A percentile compares a stretch with the other conserved stretches of the same genome.
Conservation (phyloP, 2,888 invertebrate genomes). For the Zaprionus bogoriensis region DNA sequence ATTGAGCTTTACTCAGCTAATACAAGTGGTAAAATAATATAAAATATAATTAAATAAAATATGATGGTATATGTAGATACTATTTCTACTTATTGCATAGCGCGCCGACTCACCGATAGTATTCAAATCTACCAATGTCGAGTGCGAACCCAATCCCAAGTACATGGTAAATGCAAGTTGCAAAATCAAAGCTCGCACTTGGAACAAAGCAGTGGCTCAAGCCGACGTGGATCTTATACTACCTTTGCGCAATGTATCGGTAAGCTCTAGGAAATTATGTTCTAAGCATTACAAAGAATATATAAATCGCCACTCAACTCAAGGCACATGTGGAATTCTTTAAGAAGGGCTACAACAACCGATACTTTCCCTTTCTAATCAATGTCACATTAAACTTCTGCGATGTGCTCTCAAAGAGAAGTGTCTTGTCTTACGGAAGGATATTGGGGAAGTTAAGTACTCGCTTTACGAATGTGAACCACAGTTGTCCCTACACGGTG, state of each 20-base stretch:
- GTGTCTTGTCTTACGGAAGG: conserved; percentile 28
- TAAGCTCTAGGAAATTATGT: neutral
- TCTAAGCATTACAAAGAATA: neutral
- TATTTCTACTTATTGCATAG: conserved; percentile 17
- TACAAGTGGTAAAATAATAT: neutral
- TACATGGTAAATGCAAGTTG: conserved; percentile 25
- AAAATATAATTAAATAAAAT: neutral
- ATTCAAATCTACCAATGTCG: conserved; percentile 38
- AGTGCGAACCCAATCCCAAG: conserved; percentile 10
- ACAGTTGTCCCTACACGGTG: conserved; percentile 39
- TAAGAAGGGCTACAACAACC: conserved; percentile 43
- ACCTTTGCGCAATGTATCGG: conserved; percentile 32
- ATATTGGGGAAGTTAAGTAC: conserved; percentile 2
- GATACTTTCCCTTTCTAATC: conserved; percentile 46
- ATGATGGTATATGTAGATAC: neutral
- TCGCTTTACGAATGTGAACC: conserved; percentile 37
- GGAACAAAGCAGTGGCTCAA: conserved; percentile 36
- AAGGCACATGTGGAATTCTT: conserved; percentile 9
- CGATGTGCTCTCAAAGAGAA: conserved; percentile 26
- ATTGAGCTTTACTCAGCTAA: neutral
- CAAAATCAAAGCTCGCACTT: conserved; percentile 34
- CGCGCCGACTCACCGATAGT: conserved; percentile 7
- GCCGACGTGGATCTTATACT: conserved; percentile 25
- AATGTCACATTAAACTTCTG: conserved; percentile 38
- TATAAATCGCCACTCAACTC: no score